phyloP scores from a whole-genome alignment of 2,113 vertebrate species.

The Eleginops maclovinus region DNA sequence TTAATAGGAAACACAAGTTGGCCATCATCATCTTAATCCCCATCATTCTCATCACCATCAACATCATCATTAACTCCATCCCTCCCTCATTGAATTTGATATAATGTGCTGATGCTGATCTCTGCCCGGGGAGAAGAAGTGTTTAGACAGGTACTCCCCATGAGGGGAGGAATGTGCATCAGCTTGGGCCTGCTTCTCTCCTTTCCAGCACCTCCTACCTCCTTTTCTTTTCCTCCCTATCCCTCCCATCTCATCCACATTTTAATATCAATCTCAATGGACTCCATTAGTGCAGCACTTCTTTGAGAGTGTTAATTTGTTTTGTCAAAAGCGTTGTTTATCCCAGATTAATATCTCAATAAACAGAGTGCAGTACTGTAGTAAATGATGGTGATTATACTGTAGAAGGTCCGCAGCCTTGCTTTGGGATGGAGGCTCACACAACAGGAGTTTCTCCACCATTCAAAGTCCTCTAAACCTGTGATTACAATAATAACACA shows the following conservation, averaged over 20 bases:
- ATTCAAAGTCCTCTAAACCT: slow-evolving; percentile 77
- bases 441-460: slow-evolving; percentile 69
- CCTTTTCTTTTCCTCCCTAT: slow-evolving; percentile 14
- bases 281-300: slow-evolving; percentile 76
- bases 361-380: slow-evolving; percentile 75
- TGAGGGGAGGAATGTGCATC: slow-evolving; percentile 74
- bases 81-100: slow-evolving; percentile 72
- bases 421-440: slow-evolving; percentile 67
- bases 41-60: slow-evolving; percentile 63
- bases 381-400: slow-evolving; percentile 86
- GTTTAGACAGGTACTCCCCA: slow-evolving; percentile 66
- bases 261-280: slow-evolving; percentile 81
- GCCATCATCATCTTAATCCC: slow-evolving; percentile 66
- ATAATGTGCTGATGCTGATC: slow-evolving; percentile 73
- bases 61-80: slow-evolving; percentile 68
- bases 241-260: slow-evolving; percentile 62
- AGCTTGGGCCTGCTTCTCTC: slow-evolving; percentile 64
- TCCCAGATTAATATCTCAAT: slow-evolving; percentile 84
- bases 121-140: slow-evolving; percentile 65
- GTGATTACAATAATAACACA: slow-evolving; percentile 84
- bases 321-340: slow-evolving; percentile 86
- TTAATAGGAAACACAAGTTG: slow-evolving; percentile 68
- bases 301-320: slow-evolving; percentile 80
- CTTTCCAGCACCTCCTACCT: slow-evolving; percentile 37
- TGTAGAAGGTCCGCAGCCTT: slow-evolving; percentile 68